These are phyloP conservation scores for Gymnarchus niloticus DNA, from an alignment of 2,113 vertebrate species.

Conservation along the genomic window DNA sequence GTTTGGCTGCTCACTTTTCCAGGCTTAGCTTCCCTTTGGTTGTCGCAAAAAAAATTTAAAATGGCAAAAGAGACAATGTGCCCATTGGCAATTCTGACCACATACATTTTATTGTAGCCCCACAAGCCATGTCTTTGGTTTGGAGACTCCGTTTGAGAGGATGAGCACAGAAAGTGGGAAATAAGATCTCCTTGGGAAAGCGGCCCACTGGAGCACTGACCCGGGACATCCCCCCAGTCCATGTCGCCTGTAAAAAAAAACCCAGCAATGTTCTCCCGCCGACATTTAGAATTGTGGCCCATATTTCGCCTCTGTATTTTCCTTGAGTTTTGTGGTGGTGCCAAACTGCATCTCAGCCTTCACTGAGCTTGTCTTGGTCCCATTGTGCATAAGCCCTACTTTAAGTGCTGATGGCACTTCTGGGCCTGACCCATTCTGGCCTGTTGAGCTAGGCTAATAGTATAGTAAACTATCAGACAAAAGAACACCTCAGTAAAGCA, in stretches of 20 bases:
- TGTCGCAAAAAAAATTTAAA: background rate
- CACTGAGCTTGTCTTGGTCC: background rate
- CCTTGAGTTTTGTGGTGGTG: no score
- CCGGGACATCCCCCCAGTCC: background rate
- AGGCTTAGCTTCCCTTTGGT: background rate
- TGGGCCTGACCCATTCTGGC: background rate
- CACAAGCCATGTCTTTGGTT: background rate
- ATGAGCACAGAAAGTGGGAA: conserved; percentile 4
- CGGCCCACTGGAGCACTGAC: conserved; percentile 6
- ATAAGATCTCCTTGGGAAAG: conserved; percentile 20
- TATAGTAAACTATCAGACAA: conserved; percentile 43
- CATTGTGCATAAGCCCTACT: background rate
- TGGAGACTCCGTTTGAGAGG: background rate
- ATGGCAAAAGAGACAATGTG: background rate
- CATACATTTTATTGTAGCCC: background rate
- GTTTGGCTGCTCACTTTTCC: background rate
- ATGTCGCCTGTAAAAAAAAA: background rate
- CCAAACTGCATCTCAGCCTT: background rate
- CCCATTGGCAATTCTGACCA: background rate
- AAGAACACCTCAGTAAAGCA: conserved; percentile 23
- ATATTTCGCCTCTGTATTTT: background rate
- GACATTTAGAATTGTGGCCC: background rate
- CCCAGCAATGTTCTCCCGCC: conserved; percentile 5
- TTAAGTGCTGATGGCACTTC: background rate
- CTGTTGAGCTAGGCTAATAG: conserved; percentile 19